phyloP scores from a whole-genome alignment of 2,113 vertebrate species.

The Spermophilus dauricus region DNA sequence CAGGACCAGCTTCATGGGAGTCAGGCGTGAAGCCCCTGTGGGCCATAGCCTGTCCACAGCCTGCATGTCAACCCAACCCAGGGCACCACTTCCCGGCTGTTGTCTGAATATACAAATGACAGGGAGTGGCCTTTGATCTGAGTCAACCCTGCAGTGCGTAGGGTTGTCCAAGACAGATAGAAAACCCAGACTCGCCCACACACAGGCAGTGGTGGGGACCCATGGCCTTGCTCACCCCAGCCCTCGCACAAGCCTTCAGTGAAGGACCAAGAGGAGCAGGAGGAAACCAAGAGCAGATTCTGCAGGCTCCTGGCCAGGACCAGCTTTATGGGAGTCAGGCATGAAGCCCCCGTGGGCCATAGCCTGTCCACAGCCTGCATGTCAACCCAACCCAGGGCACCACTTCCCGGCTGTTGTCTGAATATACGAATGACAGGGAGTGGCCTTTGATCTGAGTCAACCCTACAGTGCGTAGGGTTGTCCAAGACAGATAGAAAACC shows the following conservation, averaged over 20 bases:
- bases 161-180: neutral
- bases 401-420: neutral
- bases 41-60: neutral
- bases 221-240: neutral
- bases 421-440: neutral
- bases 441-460: neutral
- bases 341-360: neutral
- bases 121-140: neutral
- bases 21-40: too few species aligned
- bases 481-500: neutral
- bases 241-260: neutral
- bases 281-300: neutral
- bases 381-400: neutral
- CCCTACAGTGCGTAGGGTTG: neutral
- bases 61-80: neutral
- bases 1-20: too few species aligned
- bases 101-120: neutral
- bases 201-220: too few species aligned
- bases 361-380: accelerated
- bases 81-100: neutral
- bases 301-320: neutral
- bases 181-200: neutral
- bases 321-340: too few species aligned
- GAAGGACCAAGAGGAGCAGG: neutral
- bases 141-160: neutral